Conservation (phyloP, 1,140 invertebrate genomes). For the Epicauta chinensis region DNA sequence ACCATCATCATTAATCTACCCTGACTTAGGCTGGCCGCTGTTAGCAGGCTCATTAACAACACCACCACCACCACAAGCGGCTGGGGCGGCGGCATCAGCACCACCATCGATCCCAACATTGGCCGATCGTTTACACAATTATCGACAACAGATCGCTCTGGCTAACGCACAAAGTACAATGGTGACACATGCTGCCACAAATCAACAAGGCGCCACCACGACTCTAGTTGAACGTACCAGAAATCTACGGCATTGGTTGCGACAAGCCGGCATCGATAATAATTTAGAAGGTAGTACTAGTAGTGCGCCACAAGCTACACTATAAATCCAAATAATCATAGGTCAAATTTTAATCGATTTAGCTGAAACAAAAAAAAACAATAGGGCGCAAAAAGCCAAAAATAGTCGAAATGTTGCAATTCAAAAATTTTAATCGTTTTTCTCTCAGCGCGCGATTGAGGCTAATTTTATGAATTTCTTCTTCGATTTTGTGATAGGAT, state of each 20-base stretch:
- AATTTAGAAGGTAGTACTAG: slow-evolving; percentile 24
- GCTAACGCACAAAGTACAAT: slow-evolving; percentile 43
- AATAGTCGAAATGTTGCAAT: no score
- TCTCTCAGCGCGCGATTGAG: no score
- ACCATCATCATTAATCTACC: slow-evolving; percentile 50
- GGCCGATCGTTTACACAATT: slow-evolving; percentile 47
- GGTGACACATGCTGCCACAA: slow-evolving; percentile 44
- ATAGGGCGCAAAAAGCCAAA: no score
- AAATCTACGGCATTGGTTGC: slow-evolving; percentile 59
- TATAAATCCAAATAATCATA: slow-evolving; percentile 30
- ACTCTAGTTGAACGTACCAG: slow-evolving; percentile 58
- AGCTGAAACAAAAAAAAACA: no score
- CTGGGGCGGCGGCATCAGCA: slow-evolving; percentile 30
- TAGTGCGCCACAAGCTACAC: slow-evolving; percentile 34
- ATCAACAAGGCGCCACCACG: slow-evolving; percentile 43
- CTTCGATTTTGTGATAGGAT: no score
- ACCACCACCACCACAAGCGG: no score
- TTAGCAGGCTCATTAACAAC: slow-evolving; percentile 34
- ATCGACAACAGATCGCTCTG: slow-evolving; percentile 43
- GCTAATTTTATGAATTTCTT: no score
- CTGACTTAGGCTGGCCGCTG: slow-evolving; percentile 55
- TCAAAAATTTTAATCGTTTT: no score
- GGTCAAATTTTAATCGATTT: no score
- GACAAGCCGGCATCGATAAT: slow-evolving; percentile 42
- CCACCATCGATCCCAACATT: slow-evolving; percentile 47